Conservation (phyloP, 2,797 vertebrate genomes). For the Sardinella longiceps region DNA sequence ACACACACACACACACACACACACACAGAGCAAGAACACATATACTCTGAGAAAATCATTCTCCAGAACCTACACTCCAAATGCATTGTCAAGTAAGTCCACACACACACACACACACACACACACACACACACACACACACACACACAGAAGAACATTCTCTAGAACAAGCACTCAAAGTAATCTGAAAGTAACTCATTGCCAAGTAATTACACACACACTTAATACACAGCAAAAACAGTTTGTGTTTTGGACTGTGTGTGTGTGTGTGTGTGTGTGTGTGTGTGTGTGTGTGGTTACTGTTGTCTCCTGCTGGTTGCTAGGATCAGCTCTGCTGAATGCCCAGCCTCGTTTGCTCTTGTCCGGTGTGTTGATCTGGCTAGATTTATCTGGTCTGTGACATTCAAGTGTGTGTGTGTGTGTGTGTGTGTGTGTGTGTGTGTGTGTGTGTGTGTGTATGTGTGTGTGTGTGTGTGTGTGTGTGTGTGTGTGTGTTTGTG, state of each 20-base stretch:
- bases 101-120: neutral
- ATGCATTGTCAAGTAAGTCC: conserved; percentile 76
- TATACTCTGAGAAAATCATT: conserved; percentile 82
- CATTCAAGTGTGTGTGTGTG: too few relatives aligned
- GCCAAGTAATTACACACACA: conserved; percentile 69
- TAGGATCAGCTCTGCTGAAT: conserved; percentile 62
- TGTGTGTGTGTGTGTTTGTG: too few relatives aligned
- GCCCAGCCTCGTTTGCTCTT: conserved; percentile 43
- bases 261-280: neutral
- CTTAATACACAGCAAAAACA: too few relatives aligned
- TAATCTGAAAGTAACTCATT: too few relatives aligned
- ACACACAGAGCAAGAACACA: conserved; percentile 82
- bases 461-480: too few relatives aligned
- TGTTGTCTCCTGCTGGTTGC: conserved; percentile 60
- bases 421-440: too few relatives aligned
- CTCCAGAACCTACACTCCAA: conserved; percentile 74
- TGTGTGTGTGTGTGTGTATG: too few relatives aligned
- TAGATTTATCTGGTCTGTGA: conserved; percentile 61
- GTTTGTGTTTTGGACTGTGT: neutral
- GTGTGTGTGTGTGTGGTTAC: neutral
- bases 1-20: conserved; percentile 64
- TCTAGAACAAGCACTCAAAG: too few relatives aligned
- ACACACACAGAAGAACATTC: conserved; percentile 80
- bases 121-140: conserved; percentile 59
- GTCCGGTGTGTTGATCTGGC: conserved; percentile 41